Evolutionary conservation across 2,888 invertebrate genomes (phyloP).

Genomic region (Lithosia quadra): DNA sequence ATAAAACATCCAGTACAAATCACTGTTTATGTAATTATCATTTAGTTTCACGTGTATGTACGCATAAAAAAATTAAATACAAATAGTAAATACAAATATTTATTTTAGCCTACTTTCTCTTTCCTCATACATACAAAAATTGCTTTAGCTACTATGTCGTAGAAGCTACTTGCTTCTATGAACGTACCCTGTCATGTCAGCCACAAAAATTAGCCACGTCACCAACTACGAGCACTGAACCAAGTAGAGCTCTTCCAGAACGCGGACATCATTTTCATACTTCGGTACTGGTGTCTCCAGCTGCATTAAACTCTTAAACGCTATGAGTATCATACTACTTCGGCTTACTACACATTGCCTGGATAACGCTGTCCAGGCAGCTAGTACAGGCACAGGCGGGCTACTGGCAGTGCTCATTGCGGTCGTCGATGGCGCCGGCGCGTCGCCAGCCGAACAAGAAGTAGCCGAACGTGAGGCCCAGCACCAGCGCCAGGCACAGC

Average conservation of each 20-base stretch:
- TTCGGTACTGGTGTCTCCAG: neutral
- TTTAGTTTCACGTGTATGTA: neutral
- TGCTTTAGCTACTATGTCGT: neutral
- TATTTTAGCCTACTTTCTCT: neutral
- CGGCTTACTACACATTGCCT: neutral
- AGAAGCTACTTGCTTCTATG: neutral
- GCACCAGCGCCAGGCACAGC: constrained; percentile 95
- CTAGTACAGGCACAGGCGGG: neutral
- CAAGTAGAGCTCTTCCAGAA: neutral
- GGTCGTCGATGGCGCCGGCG: constrained; percentile 91
- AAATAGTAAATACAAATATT: neutral
- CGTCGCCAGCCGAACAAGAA: constrained; percentile 98
- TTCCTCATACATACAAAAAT: neutral
- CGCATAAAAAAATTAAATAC: neutral
- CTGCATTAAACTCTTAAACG: neutral
- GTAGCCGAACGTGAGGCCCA: constrained; percentile 96
- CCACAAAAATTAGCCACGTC: neutral
- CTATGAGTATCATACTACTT: neutral
- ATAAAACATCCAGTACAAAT: constrained; percentile 1
- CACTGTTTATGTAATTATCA: neutral
- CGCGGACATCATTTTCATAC: neutral
- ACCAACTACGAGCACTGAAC: neutral
- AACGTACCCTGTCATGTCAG: neutral
- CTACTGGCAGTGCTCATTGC: constrained; percentile 97
- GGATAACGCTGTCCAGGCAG: neutral